phyloP scores from a whole-genome alignment of 2,888 invertebrate genomes.

The Calameuta filiformis region DNA sequence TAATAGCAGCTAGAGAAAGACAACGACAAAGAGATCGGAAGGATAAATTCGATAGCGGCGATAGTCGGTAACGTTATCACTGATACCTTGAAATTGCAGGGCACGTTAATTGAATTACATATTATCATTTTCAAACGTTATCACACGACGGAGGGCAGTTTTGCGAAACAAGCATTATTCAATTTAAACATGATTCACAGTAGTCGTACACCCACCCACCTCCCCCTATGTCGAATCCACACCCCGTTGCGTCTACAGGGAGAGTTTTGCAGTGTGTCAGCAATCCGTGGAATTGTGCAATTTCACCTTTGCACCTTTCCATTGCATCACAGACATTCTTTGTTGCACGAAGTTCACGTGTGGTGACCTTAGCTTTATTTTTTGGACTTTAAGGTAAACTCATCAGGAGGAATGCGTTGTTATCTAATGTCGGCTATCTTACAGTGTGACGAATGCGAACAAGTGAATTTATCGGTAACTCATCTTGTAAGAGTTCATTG shows the following conservation, averaged over 20 bases:
- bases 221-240: not conserved
- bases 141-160: conserved; percentile 40
- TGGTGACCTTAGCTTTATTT: not conserved
- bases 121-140: conserved; percentile 41
- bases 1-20: not conserved
- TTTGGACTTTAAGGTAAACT: not conserved
- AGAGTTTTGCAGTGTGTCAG: not conserved
- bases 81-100: conserved; percentile 5
- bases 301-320: not conserved
- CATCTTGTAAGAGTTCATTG: not conserved
- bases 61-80: conserved; percentile 1
- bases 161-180: conserved; percentile 41
- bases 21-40: conserved; percentile 1
- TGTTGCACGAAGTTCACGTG: not conserved
- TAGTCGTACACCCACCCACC: not conserved
- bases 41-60: not conserved
- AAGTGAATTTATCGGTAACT: not conserved
- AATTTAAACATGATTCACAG: conserved; percentile 40
- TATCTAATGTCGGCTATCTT: not conserved
- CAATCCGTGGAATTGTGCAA: not conserved
- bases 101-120: conserved; percentile 45
- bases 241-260: not conserved
- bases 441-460: not conserved
- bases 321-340: not conserved
- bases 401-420: not conserved